phyloP scores from a whole-genome alignment of 2,797 vertebrate genomes.

The Emys orbicularis region DNA sequence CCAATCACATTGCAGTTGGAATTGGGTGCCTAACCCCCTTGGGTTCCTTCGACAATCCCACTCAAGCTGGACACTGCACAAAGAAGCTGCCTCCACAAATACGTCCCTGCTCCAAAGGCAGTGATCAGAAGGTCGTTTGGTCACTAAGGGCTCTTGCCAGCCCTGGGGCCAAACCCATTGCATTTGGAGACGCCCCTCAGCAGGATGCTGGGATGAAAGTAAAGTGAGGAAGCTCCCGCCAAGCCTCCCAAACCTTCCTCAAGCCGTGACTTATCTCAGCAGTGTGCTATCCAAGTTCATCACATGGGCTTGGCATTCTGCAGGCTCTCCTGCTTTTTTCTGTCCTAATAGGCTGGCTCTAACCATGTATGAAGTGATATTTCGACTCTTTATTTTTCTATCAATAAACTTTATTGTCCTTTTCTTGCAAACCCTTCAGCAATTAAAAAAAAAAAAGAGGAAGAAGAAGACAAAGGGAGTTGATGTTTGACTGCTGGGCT shows the following conservation, averaged over 20 bases:
- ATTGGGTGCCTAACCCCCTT: not conserved
- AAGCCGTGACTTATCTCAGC: not conserved
- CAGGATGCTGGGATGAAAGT: not conserved
- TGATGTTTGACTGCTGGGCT: constrained; percentile 78
- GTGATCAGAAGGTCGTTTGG: not conserved
- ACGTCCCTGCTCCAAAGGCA: not conserved
- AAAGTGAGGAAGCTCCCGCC: not conserved
- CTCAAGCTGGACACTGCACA: not conserved
- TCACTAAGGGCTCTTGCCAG: not conserved
- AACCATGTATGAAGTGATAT: not conserved
- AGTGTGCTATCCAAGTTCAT: fast-evolving
- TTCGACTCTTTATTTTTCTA: constrained; percentile 48
- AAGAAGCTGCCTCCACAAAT: not conserved
- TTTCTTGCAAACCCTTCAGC: constrained; percentile 55
- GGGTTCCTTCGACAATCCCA: not conserved
- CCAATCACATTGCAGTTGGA: not conserved
- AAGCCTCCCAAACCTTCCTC: not conserved
- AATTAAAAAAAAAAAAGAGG: constrained; percentile 60
- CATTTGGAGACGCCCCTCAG: not conserved
- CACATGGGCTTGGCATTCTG: not conserved
- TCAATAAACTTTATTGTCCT: constrained; percentile 53
- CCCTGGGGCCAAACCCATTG: not conserved
- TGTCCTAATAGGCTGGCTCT: not conserved
- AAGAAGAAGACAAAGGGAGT: constrained; percentile 71
- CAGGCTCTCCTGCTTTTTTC: not conserved